phyloP scores from a whole-genome alignment of 2,888 invertebrate species.

The Conops quadrifasciatus region DNA sequence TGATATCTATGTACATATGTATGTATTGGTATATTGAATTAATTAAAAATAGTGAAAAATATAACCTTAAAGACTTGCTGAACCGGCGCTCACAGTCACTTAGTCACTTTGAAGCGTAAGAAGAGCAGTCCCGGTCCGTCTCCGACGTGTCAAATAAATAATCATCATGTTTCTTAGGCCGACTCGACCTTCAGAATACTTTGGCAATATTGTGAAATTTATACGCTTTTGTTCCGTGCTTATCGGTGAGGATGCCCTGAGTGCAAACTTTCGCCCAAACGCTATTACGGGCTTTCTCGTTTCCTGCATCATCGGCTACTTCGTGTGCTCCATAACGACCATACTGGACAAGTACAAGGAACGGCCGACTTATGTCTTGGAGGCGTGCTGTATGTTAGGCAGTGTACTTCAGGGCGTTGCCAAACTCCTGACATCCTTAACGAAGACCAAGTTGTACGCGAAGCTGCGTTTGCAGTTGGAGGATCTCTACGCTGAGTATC shows the following conservation, averaged over 20 bases:
- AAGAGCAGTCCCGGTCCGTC: too few relatives aligned
- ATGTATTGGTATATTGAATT: too few relatives aligned
- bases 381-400: conserved; percentile 39
- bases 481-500: conserved; percentile 25
- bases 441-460: not conserved
- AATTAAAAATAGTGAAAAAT: too few relatives aligned
- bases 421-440: conserved; percentile 28
- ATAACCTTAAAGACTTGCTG: too few relatives aligned
- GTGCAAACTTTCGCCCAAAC: conserved; percentile 35
- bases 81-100: too few relatives aligned
- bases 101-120: too few relatives aligned
- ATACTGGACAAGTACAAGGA: conserved; percentile 29
- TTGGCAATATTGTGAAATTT: conserved; percentile 12
- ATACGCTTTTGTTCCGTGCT: conserved; percentile 21
- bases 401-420: conserved; percentile 38
- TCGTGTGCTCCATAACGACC: conserved; percentile 36
- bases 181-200: conserved; percentile 36
- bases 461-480: not conserved
- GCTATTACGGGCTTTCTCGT: conserved; percentile 23
- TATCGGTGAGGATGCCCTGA: conserved; percentile 36
- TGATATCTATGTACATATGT: too few relatives aligned
- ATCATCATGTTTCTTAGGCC: not conserved
- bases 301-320: conserved; percentile 34
- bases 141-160: not conserved
- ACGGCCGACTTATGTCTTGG: conserved; percentile 28